Evolutionary conservation across 1,140 invertebrate genomes (phyloP), one percentile per base, ranked within the genome.

Genomic region (Bombus haemorrhoidalis): DNA sequence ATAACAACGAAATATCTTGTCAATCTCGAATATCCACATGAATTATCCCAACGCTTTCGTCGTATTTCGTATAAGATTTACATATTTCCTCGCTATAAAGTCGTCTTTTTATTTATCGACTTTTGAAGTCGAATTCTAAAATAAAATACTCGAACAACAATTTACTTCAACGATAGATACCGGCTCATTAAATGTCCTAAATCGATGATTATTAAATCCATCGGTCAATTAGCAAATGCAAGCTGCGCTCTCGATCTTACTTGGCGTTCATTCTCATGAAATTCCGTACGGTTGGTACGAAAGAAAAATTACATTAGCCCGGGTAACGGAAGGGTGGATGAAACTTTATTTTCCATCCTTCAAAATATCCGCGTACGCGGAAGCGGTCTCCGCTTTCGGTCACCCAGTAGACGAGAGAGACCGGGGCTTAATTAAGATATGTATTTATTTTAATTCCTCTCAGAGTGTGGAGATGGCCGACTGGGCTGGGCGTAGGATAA

Each of bases 381-480:
- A 66, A 32, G 22, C 75, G 43, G 72, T 72, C 47, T 83, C 59
- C 68, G 66, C 68, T 85, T 90, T 81, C 62, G 87, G 89, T 91
- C 90, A 91, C 83, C 90, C 81, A 80, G 88, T 92, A 92, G 88
- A 91, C 85, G n/a, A 32, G 32, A 66, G 69, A n/a, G 37, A 41
- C 2, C 88, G 76, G 91, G 71, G 90, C 94, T 95, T 94, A 95
- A 95, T 95, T 95, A 95, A 95, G 94, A 95, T 95, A 95, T 94
- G 94, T 94, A 95, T 95, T 95, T 94, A 95, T 95, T 95, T 95
- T 94, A 95, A 95, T 95, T 95, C 89, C 91, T 91, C 86, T 91
- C 91, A 87, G 88, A 92, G 72, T 86, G 89, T 85, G 89, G 91
- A 93, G 90, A 93, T 91, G 89, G 92, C 86, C 89, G 92, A 86